These are phyloP conservation scores for Micromys minutus DNA, from an alignment of 2,113 vertebrate species.

Conservation along the genomic window DNA sequence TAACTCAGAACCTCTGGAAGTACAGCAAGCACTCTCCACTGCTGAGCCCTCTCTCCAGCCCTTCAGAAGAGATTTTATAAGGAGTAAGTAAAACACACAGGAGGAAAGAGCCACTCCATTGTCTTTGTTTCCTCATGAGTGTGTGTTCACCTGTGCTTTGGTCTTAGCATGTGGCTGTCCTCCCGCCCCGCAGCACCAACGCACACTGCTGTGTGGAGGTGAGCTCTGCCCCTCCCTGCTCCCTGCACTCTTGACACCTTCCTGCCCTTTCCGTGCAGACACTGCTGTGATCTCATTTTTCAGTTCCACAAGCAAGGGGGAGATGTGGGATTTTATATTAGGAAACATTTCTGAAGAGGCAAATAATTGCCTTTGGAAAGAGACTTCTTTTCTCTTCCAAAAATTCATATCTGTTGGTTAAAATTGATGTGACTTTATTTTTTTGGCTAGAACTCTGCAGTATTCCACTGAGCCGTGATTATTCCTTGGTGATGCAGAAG, in stretches of 20 bases:
- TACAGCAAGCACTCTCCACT: neutral
- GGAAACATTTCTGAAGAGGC: constrained; percentile 66
- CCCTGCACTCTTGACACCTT: neutral
- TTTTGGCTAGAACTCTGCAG: constrained; percentile 64
- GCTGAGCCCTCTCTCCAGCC: neutral
- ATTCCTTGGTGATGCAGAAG: constrained; percentile 65
- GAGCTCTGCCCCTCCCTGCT: neutral
- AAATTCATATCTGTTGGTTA: constrained; percentile 69
- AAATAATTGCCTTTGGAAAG: constrained; percentile 70
- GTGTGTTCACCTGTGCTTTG: neutral
- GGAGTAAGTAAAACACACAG: neutral
- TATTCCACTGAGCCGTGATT: constrained; percentile 67
- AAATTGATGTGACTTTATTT: constrained; percentile 73
- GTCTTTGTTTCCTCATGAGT: neutral
- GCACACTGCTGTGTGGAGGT: neutral
- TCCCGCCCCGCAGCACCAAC: neutral
- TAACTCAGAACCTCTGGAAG: neutral
- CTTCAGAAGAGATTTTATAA: neutral
- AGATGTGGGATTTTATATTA: constrained; percentile 45
- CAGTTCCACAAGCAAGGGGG: neutral
- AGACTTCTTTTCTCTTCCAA: constrained; percentile 68
- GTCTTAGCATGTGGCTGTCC: neutral
- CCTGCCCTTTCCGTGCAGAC: constrained; percentile 15
- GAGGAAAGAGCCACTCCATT: neutral
- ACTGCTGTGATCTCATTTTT: constrained; percentile 42